Evolutionary conservation across 2,888 invertebrate genomes (phyloP).

Genomic region (Stratiomys singularior): DNA sequence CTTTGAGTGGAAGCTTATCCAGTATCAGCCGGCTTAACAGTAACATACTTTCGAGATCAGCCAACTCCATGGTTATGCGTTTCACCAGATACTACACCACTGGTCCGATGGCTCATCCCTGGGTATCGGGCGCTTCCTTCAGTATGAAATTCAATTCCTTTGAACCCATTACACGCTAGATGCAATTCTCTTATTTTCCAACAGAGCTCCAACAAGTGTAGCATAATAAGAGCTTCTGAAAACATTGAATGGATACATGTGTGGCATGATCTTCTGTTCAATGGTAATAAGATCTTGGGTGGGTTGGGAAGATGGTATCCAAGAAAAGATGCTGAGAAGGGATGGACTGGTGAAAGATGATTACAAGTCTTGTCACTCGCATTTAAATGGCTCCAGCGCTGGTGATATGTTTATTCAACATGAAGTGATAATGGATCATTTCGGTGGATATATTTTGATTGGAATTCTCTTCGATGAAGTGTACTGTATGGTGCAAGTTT

Average conservation of each 20-base stretch:
- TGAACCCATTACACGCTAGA: background rate
- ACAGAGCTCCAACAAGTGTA: background rate
- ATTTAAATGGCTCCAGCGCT: background rate
- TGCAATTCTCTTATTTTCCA: background rate
- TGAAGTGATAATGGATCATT: conserved; percentile 2
- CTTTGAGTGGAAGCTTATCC: no score
- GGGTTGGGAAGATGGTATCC: background rate
- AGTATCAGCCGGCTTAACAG: no score
- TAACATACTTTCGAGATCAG: no score
- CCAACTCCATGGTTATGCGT: background rate
- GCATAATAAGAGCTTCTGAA: background rate
- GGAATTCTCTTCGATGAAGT: background rate
- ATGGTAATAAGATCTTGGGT: background rate
- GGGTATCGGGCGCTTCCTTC: background rate
- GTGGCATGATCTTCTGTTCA: background rate
- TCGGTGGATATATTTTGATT: background rate
- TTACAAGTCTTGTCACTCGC: conserved; percentile 3
- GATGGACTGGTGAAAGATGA: background rate
- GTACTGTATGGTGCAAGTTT: background rate
- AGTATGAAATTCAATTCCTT: background rate
- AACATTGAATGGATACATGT: background rate
- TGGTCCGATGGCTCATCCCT: background rate
- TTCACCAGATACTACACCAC: background rate
- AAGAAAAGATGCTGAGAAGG: background rate
- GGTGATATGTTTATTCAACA: conserved; percentile 23